Evolutionary conservation across 2,113 vertebrate genomes (phyloP).

Genomic region (Cheirogaleus medius): DNA sequence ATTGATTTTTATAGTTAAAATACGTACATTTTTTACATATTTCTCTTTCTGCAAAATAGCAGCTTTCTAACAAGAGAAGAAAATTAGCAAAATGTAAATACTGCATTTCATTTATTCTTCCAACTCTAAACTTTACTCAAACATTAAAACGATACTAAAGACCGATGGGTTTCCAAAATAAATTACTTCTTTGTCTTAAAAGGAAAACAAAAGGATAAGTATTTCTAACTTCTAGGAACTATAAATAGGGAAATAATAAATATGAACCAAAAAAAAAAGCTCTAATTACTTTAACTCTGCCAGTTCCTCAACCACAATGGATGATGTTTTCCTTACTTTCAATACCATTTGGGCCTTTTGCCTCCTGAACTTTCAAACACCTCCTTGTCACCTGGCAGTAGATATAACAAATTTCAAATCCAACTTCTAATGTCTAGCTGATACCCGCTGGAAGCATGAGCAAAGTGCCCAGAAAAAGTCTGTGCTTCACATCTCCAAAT

Average conservation of each 20-base stretch:
- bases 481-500: neutral
- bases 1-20: constrained; percentile 79
- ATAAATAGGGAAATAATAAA: neutral
- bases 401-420: constrained; percentile 39
- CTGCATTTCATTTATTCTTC: constrained; percentile 41
- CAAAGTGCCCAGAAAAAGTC: neutral
- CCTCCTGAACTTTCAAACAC: neutral
- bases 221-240: constrained; percentile 55
- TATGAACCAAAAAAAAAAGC: neutral
- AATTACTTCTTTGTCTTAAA: constrained; percentile 50
- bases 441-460: neutral
- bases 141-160: constrained; percentile 56
- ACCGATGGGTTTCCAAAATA: constrained; percentile 35
- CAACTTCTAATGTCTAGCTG: constrained; percentile 17
- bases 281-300: neutral
- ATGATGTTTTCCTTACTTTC: neutral
- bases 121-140: constrained; percentile 54
- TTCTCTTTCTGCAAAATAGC: constrained; percentile 74
- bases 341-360: neutral
- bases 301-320: neutral
- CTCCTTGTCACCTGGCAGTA: neutral
- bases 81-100: constrained; percentile 70
- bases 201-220: neutral
- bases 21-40: constrained; percentile 66
- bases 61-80: constrained; percentile 70